Percentiles rank a stretch among this genome's conserved stretches.
Evolutionary conservation across 1,140 invertebrate species (phyloP).

Genomic region (Monochamus saltuarius): DNA sequence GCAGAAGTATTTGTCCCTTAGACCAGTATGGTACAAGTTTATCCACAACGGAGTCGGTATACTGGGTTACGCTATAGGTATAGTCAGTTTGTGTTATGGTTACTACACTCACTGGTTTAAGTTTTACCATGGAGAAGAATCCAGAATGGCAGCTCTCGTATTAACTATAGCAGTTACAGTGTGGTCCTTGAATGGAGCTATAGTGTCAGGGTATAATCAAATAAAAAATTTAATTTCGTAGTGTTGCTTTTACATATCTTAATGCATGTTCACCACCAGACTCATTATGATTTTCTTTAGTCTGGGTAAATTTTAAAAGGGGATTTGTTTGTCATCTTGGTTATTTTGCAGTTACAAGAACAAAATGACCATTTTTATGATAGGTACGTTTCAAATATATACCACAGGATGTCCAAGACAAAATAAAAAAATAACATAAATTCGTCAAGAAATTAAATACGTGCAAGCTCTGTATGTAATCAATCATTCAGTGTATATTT

Average conservation of each 20-base stretch:
- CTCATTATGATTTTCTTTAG: no score
- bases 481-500: no score
- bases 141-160: constrained; percentile 33
- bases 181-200: constrained; percentile 36
- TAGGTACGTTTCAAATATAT: no score
- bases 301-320: no score
- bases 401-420: no score
- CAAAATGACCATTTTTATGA: no score
- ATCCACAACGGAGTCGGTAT: constrained; percentile 36
- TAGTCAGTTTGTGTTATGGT: constrained; percentile 36
- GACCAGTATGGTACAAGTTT: constrained; percentile 27
- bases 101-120: constrained; percentile 40
- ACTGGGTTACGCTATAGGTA: constrained; percentile 35
- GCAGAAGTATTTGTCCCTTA: constrained; percentile 8
- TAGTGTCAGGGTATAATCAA: constrained; percentile 33
- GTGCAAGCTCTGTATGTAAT: no score
- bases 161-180: constrained; percentile 27
- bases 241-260: not conserved
- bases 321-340: no score
- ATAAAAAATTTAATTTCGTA: constrained; percentile 29
- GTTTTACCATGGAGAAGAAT: constrained; percentile 32
- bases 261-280: no score
- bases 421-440: no score
- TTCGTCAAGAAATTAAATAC: no score
- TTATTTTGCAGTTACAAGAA: no score